These are phyloP conservation scores for Ptychadena robeensis DNA, from an alignment of 2,797 vertebrate genomes.

Conservation along the genomic window DNA sequence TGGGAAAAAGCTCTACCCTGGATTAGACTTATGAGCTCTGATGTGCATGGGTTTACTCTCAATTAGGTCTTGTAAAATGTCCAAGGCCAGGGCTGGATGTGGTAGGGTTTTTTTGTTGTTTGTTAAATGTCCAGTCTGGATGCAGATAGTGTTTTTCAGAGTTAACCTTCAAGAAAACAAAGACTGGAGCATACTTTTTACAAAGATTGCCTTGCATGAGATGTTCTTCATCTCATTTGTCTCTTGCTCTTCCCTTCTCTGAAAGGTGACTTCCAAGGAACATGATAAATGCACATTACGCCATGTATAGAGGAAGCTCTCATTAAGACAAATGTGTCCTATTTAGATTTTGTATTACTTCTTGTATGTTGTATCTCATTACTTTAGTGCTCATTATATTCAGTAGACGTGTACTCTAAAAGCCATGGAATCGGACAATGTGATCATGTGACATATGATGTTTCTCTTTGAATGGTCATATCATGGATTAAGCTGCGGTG, in stretches of 20 bases:
- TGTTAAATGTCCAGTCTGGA: no score
- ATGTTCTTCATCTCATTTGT: constrained; percentile 24
- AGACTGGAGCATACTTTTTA: neutral
- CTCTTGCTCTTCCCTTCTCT: neutral
- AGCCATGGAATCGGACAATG: neutral
- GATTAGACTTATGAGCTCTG: no score
- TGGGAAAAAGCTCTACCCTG: no score
- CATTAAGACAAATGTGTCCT: constrained; percentile 41
- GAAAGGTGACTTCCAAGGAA: constrained; percentile 20
- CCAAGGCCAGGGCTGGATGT: no score
- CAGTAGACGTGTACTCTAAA: constrained; percentile 16
- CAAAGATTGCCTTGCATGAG: neutral
- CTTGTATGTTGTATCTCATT: constrained; percentile 35
- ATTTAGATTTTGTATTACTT: constrained; percentile 40
- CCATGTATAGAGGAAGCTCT: constrained; percentile 23
- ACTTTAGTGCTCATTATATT: constrained; percentile 31
- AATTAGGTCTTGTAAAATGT: no score
- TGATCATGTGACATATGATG: constrained; percentile 3
- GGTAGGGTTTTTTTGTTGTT: no score
- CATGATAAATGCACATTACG: constrained; percentile 43
- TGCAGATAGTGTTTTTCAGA: neutral
- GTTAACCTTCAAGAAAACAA: neutral
- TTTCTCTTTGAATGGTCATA: neutral
- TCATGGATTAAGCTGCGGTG: neutral
- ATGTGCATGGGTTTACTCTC: no score